Evolutionary conservation across 2,888 invertebrate genomes (phyloP), one percentile per base, ranked within the genome.

Genomic region (Catocala fraxini): DNA sequence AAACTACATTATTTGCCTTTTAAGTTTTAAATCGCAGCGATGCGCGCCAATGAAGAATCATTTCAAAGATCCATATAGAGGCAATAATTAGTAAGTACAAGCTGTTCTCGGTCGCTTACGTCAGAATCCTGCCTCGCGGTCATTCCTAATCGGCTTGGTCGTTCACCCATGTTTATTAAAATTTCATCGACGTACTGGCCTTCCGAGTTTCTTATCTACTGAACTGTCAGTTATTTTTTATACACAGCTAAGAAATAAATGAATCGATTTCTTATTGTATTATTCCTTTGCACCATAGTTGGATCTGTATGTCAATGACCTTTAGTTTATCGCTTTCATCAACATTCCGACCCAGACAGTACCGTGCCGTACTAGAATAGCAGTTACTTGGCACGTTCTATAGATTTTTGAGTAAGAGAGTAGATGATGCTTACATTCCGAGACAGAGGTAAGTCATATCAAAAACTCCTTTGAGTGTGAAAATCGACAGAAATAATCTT

Each of bases 291-390:
- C 75, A 81, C 75, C 77, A 70, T 68, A 71, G 65, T 54, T 25
- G 25, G 49, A n/a, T 35, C 7, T 68, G 55, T 72, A 77, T 81
- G 89, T 89, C 84, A 90, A 87, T 75, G 89, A 89, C 87, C 88
- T 80, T 59, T 58, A 70, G 70, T 80, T 87, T 86, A 88, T 88
- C 85, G 82, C 80, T 85, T 86, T 85, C 84, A 87, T 87, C 86
- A 79, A 84, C 85, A 88, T 89, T 89, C 85, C 84, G 69, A 59
- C 65, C 52, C 75, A 77, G 75, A 71, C 69, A 68, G 71, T 68
- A 68, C 66, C 70, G 73, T 73, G 70, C 70, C 65, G 70, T 72
- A 73, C 71, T 72, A 75, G 79, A 79, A 81, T 83, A 72, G 75
- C 70, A 66, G 76, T 79, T 25, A 25, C 25, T 25, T 81, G 73